Conservation (phyloP, 2,888 invertebrate genomes). For the Oegoconia quadripuncta region DNA sequence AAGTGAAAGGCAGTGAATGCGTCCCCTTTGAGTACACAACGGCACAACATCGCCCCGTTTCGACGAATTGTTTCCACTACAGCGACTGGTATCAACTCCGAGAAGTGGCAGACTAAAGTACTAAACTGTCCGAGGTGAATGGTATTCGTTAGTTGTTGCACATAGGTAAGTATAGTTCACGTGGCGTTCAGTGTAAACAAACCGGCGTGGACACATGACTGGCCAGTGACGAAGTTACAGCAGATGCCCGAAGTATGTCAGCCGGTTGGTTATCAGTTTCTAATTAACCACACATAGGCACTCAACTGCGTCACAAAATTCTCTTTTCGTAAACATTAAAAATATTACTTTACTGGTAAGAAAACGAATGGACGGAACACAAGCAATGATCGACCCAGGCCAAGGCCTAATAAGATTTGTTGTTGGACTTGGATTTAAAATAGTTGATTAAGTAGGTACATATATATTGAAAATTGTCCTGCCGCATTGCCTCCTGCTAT, state of each 20-base stretch:
- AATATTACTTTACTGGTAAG: too few species aligned
- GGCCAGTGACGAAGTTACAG: too few species aligned
- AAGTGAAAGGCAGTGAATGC: slow-evolving; percentile 79
- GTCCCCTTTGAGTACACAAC: slow-evolving; percentile 54
- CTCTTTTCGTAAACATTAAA: too few species aligned
- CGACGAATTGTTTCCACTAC: slow-evolving; percentile 30
- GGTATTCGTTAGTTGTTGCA: slow-evolving; percentile 26
- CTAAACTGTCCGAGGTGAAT: slow-evolving; percentile 14
- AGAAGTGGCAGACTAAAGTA: not conserved
- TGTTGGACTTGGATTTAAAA: not conserved
- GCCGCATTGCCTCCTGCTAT: not conserved
- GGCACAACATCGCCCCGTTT: slow-evolving; percentile 35
- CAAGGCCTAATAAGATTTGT: not conserved
- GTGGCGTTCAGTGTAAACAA: slow-evolving; percentile 43
- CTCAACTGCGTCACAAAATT: too few species aligned
- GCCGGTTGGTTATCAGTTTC: too few species aligned
- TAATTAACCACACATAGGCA: too few species aligned
- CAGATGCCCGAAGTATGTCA: too few species aligned
- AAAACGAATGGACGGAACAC: not conserved
- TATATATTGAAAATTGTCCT: not conserved
- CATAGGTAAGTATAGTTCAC: slow-evolving; percentile 33
- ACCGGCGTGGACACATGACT: slow-evolving; percentile 44
- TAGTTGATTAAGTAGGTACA: not conserved
- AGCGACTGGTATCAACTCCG: slow-evolving; percentile 11
- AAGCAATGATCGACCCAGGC: not conserved